phyloP scores from a whole-genome alignment of 2,888 invertebrate genomes.

The Idaea biselata region DNA sequence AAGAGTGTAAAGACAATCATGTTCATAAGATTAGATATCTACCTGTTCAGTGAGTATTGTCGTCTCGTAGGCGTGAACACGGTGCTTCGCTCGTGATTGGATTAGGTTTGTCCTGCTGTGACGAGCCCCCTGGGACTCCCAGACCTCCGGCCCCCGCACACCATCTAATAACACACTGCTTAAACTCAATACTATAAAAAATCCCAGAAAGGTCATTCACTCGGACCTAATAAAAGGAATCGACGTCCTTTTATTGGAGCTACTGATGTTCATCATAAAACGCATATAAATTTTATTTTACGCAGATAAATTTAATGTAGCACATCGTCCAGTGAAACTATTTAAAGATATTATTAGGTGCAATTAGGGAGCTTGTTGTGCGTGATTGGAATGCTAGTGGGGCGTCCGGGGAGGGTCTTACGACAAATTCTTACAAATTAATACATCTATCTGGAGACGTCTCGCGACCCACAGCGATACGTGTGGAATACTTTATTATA shows the following conservation, averaged over 20 bases:
- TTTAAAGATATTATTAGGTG: slow-evolving; percentile 80
- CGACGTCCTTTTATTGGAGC: slow-evolving; percentile 43
- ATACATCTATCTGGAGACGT: slow-evolving; percentile 72
- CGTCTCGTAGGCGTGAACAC: slow-evolving; percentile 44
- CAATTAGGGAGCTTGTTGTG: slow-evolving; percentile 78
- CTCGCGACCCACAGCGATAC: slow-evolving; percentile 65
- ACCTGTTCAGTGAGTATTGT: slow-evolving; percentile 7
- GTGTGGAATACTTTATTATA: slow-evolving; percentile 72
- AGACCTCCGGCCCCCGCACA: slow-evolving; percentile 29
- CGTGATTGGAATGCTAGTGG: slow-evolving; percentile 76
- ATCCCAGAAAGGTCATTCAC: slow-evolving; percentile 46
- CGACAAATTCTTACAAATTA: slow-evolving; percentile 81
- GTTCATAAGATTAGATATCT: neutral
- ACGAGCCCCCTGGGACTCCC: slow-evolving; percentile 82
- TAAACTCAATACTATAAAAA: slow-evolving; percentile 58
- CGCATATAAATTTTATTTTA: slow-evolving; percentile 27
- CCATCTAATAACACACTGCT: slow-evolving; percentile 55
- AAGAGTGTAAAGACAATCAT: neutral
- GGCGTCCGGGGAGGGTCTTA: slow-evolving; percentile 62
- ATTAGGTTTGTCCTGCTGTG: slow-evolving; percentile 81
- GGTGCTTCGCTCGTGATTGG: slow-evolving; percentile 80
- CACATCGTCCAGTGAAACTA: slow-evolving; percentile 45
- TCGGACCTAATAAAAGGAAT: slow-evolving; percentile 46
- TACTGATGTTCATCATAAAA: slow-evolving; percentile 42
- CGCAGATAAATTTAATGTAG: slow-evolving; percentile 24